Percentiles rank a stretch among this genome's conserved stretches.
Conservation (phyloP, 2,888 invertebrate species). For the Synanthedon vespiformis region DNA sequence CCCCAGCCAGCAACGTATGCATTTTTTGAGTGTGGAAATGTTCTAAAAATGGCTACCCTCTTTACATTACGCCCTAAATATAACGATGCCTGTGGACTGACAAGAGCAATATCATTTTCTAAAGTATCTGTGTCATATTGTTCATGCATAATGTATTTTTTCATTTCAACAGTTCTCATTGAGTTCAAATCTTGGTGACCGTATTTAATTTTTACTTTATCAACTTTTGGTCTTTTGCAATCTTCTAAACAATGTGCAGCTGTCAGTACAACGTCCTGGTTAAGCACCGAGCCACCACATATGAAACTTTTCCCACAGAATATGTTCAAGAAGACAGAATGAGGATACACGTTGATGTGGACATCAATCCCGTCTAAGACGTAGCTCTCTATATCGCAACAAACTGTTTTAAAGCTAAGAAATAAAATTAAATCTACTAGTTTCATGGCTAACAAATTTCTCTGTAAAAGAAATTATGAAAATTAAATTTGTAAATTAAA, state of each 20-base stretch:
- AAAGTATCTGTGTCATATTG: conserved; percentile 8
- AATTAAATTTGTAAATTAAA: too few relatives aligned
- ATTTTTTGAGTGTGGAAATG: conserved; percentile 7
- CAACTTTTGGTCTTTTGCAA: not conserved
- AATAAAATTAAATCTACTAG: conserved; percentile 2
- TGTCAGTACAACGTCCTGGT: conserved; percentile 18
- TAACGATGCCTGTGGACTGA: conserved; percentile 7
- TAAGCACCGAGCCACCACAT: conserved; percentile 29
- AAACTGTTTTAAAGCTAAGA: too few relatives aligned
- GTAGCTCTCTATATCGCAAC: conserved; percentile 4
- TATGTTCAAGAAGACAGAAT: conserved; percentile 15
- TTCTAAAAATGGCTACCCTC: conserved; percentile 12
- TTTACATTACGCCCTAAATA: conserved; percentile 8
- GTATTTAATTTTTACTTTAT: not conserved
- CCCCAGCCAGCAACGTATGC: conserved; percentile 22
- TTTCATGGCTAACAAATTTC: not conserved
- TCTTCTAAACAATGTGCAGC: conserved; percentile 21
- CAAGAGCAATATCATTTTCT: conserved; percentile 17
- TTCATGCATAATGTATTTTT: conserved; percentile 12
- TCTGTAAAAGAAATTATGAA: too few relatives aligned
- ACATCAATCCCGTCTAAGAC: conserved; percentile 14
- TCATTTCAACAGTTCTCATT: not conserved
- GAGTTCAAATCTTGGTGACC: conserved; percentile 10
- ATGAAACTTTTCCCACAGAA: conserved; percentile 8
- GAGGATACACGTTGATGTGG: conserved; percentile 11